Conservation (phyloP, 2,888 invertebrate species). For the Xestia c-nigrum region DNA sequence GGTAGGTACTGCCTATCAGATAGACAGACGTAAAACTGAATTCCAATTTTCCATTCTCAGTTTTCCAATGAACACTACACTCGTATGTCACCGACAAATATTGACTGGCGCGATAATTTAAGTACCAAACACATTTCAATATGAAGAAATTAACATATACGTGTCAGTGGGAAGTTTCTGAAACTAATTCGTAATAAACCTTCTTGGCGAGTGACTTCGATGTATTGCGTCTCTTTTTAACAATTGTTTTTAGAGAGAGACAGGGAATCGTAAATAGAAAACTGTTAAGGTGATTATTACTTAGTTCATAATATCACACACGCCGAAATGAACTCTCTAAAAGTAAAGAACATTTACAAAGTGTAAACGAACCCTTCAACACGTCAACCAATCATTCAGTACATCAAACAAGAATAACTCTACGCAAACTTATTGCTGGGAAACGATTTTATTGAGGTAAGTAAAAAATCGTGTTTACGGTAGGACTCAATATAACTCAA, state of each 20-base stretch:
- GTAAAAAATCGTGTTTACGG: no score
- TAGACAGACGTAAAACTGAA: background rate
- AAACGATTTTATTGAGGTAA: no score
- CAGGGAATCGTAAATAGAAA: background rate
- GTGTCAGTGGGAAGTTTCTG: conserved; percentile 22
- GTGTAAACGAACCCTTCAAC: no score
- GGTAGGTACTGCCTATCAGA: background rate
- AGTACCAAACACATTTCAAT: conserved; percentile 34
- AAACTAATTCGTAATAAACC: conserved; percentile 26
- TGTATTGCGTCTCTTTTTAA: conserved; percentile 32
- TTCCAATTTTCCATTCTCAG: background rate
- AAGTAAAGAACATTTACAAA: background rate
- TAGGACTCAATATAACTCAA: no score
- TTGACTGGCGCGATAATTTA: conserved; percentile 40
- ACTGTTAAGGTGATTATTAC: conserved; percentile 7
- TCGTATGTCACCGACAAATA: conserved; percentile 23
- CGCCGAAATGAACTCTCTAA: background rate
- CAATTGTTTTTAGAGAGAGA: background rate
- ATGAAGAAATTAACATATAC: conserved; percentile 35
- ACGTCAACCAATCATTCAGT: no score
- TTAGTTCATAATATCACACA: background rate
- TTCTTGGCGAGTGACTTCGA: conserved; percentile 4
- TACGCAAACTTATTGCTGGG: no score
- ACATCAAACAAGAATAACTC: no score
- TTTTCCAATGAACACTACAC: conserved; percentile 22